phyloP scores from a whole-genome alignment of 2,888 invertebrate species.

The Yponomeuta evonymella region DNA sequence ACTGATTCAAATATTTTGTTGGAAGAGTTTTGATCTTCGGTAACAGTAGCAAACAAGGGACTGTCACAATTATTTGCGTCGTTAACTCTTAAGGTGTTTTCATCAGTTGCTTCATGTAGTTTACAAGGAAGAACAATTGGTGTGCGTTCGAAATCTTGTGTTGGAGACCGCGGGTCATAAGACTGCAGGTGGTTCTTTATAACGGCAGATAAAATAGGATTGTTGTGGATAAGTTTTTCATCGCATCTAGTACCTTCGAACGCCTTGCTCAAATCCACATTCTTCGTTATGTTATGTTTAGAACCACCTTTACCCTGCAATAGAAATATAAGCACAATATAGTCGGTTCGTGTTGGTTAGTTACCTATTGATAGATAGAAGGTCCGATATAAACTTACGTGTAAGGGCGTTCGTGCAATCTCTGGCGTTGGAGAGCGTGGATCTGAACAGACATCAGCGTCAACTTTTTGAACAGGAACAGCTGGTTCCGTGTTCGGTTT shows the following conservation, averaged over 20 bases:
- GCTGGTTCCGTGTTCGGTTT: constrained; percentile 46
- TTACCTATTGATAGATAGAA: neutral
- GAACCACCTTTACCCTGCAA: constrained; percentile 56
- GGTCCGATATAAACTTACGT: constrained; percentile 52
- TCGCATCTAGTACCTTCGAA: constrained; percentile 57
- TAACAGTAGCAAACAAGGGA: constrained; percentile 40
- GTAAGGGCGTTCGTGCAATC: constrained; percentile 76
- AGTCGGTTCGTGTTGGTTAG: neutral
- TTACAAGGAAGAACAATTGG: constrained; percentile 63
- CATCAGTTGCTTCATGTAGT: constrained; percentile 34
- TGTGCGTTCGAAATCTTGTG: constrained; percentile 76
- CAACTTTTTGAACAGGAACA: constrained; percentile 39
- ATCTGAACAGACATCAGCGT: constrained; percentile 54
- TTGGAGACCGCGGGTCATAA: constrained; percentile 77
- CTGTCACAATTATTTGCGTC: constrained; percentile 39
- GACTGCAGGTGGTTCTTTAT: constrained; percentile 67
- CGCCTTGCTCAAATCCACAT: constrained; percentile 64
- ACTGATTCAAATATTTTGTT: constrained; percentile 30
- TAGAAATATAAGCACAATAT: constrained; percentile 11
- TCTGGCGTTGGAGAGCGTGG: constrained; percentile 78
- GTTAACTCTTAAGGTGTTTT: constrained; percentile 31
- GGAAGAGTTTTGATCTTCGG: neutral
- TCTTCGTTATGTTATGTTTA: constrained; percentile 69
- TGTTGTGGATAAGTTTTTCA: constrained; percentile 59
- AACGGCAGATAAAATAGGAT: constrained; percentile 66